A percentile compares a stretch with the other conserved stretches of the same genome.
These are phyloP conservation scores for Auanema sp. DNA, from an alignment of 2,888 invertebrate species.

Conservation along the genomic window DNA sequence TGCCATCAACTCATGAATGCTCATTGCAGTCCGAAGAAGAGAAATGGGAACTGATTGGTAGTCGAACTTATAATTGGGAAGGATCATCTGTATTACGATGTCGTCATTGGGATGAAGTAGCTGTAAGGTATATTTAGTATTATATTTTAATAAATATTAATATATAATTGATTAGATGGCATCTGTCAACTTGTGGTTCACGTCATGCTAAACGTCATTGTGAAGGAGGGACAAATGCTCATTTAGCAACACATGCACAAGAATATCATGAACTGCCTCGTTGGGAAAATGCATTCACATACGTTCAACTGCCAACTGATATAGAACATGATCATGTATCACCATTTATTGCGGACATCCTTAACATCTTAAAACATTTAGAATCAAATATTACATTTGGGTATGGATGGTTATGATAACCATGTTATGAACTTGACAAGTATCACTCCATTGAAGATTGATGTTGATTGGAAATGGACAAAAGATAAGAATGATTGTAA, in stretches of 20 bases:
- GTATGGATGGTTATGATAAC: constrained; percentile 34
- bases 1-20: too few species aligned
- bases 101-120: constrained; percentile 48
- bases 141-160: constrained; percentile 1
- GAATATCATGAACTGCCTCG: constrained; percentile 35
- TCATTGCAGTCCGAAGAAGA: constrained; percentile 29
- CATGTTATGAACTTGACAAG: constrained; percentile 25
- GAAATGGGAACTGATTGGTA: constrained; percentile 48
- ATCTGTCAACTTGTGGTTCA: constrained; percentile 33
- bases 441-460: constrained; percentile 45
- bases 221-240: constrained; percentile 36
- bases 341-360: too few species aligned
- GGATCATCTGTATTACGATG: constrained; percentile 40
- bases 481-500: constrained; percentile 38
- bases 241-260: constrained; percentile 31
- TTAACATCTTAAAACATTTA: too few species aligned
- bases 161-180: constrained; percentile 37
- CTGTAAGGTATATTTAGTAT: constrained; percentile 28
- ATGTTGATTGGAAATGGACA: constrained; percentile 49
- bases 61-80: constrained; percentile 43
- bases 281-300: constrained; percentile 50
- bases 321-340: background rate
- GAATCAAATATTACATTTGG: constrained; percentile 24
- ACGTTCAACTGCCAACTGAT: constrained; percentile 36
- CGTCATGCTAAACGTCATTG: constrained; percentile 22